Evolutionary conservation across 1,140 invertebrate genomes (phyloP).

Genomic region (Drosophila novamexicana): DNA sequence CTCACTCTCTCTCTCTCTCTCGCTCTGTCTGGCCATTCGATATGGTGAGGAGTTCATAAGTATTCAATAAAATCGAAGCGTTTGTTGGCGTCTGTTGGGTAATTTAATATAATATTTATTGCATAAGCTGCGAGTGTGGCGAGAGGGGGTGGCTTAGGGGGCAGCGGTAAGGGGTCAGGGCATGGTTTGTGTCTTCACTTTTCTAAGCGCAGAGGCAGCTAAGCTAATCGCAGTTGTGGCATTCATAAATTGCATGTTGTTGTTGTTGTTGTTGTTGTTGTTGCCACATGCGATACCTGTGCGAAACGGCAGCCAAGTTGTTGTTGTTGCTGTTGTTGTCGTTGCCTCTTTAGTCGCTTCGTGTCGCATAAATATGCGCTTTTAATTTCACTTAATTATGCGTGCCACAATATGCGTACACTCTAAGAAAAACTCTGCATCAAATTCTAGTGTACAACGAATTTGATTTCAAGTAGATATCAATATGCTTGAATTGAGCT

Average conservation of each 20-base stretch:
- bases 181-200: constrained; percentile 14
- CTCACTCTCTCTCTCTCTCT: not conserved
- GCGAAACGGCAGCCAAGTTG: constrained; percentile 58
- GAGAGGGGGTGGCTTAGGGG: not conserved
- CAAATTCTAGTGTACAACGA: not conserved
- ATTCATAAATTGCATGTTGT: constrained; percentile 67
- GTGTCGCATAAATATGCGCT: constrained; percentile 77
- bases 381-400: constrained; percentile 81
- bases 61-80: constrained; percentile 77
- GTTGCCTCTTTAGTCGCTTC: constrained; percentile 42
- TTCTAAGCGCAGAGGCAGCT: constrained; percentile 17
- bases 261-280: constrained; percentile 35
- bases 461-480: not conserved
- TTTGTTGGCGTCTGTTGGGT: constrained; percentile 69
- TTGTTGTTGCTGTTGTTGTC: constrained; percentile 14
- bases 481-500: no score
- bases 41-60: constrained; percentile 57
- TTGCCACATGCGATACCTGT: constrained; percentile 77
- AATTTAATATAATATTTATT: constrained; percentile 83
- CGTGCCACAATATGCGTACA: constrained; percentile 37
- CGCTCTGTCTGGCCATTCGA: not conserved
- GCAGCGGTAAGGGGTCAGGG: not conserved
- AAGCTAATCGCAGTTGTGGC: constrained; percentile 62
- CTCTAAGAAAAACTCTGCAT: not conserved
- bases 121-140: constrained; percentile 50